Evolutionary conservation across 2,113 vertebrate genomes (phyloP), one percentile per base, ranked within the genome.

Genomic region (Saccopteryx bilineata): DNA sequence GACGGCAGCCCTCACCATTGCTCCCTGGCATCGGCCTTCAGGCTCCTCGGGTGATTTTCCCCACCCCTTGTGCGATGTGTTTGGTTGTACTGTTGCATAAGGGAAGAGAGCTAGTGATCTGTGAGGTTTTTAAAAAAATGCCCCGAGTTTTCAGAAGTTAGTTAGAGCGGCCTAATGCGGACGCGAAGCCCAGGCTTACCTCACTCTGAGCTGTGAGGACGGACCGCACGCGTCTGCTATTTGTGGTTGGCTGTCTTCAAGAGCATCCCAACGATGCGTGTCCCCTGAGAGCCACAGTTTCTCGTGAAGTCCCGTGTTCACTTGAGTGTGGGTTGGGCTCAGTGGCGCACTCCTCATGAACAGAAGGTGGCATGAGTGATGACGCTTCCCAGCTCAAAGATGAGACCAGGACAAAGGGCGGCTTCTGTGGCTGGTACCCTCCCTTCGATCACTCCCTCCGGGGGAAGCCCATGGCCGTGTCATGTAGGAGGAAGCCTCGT

Each of bases 191-290:
- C 63, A 12, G 50, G 2, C 10, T 54, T 39, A 52, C 33, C 52
- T 50, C 78, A 28, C 28, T 10, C 33, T 2, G 21, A 76, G 14
- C 50, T 56, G 31, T 48, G 48, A 65, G 48, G 46, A 50, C 26
- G 0, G 14, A 19, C 26, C 33, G 19, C 11, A 9, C 1, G 1
- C 28, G 50, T 75, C 58, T 31, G 28, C 10, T 58, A 4, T 56
- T 46, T 58, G 26, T 19, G 26, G 9, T 9, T 33, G 48, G 26
- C 7, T 74, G 2, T 14, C n/a, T n/a, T 12, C n/a, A 81, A 13
- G 24, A 48, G 21, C 9, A 17, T 54, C 21, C 7, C 54, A 31
- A 0, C 0, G 31, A 60, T 9, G 7, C 13, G 9, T 54, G 1
- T 23, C n/a, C 48, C 48, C 48, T 48, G 28, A 65, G 7, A 65